Base-by-base conservation (phyloP, 64 coral and sea anemone genomes). In the Cladopsammia gracilis region DNA sequence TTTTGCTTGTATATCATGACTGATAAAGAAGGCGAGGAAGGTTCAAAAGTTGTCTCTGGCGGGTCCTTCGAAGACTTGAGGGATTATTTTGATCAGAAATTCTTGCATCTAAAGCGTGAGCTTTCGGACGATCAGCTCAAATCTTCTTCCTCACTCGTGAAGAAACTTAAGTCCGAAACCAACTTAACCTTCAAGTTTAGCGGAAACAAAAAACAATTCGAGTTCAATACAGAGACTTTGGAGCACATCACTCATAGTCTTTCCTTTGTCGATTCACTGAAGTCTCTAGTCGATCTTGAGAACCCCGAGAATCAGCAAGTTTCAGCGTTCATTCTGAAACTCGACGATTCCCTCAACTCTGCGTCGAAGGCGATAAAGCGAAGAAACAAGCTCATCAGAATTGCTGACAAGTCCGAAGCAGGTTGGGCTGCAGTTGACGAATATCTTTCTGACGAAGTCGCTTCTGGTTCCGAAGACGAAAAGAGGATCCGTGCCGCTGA, bases 141-240 rank as follows among this genome's bases (percentile, higher is more conserved):
- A 26, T 69, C 66, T 3, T 69, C 66, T 0, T 25, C 66, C 1
- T 69, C 66, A 2, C 10, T 69, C 6, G 66, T 24, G 6, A 69
- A 69, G n/a, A 69, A 69, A 24, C 6, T 69, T 20, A 69, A 69
- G n/a, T 25, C 66, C n/a, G 66, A 24, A 69, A 69, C 66, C 4
- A 69, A 26, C 66, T 69, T 69, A 24, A 69, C n/a, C n/a, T 69
- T 69, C n/a, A 69, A 69, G 66, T 69, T 69, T 69, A 69, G 66
- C 24, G 66, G n/a, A 2, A 69, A 69, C 0, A 69, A 69, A 20
- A 69, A 69, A 10, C 6, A 69, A 20, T 69, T 69, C n/a, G 66
- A 69, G 66, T 69, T 69, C 10, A 69, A 69, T 24, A 69, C 66
- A 2, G 66, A 69, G 18, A 69, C 66, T 16, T 20, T 69, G n/a